These are phyloP conservation scores for Apotomis capreana DNA, from an alignment of 2,888 invertebrate species.

Conservation along the genomic window DNA sequence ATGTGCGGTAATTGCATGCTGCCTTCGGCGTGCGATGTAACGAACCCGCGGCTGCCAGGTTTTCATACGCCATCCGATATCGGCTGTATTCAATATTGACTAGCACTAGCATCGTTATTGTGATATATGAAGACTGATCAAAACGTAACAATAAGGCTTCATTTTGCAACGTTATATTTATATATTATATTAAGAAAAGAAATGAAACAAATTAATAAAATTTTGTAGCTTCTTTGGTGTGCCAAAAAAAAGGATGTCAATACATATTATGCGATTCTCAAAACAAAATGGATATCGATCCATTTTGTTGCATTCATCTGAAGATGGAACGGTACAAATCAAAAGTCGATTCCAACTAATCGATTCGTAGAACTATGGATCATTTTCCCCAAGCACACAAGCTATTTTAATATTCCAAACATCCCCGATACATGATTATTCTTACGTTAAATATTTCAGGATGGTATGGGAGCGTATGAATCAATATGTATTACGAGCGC, in stretches of 20 bases:
- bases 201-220: too few relatives aligned
- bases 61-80: constrained; percentile 1
- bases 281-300: too few relatives aligned
- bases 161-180: neutral
- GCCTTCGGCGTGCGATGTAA: constrained; percentile 5
- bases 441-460: constrained; percentile 37
- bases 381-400: constrained; percentile 3
- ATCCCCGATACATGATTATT: constrained; percentile 32
- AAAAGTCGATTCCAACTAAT: neutral
- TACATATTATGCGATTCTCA: too few relatives aligned
- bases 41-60: neutral
- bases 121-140: neutral
- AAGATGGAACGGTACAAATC: neutral
- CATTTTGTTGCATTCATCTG: too few relatives aligned
- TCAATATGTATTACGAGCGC: constrained; percentile 41
- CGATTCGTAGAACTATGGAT: neutral
- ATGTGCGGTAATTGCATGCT: neutral
- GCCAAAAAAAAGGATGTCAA: too few relatives aligned
- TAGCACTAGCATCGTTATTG: neutral
- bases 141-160: neutral
- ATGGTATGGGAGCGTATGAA: constrained; percentile 36
- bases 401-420: constrained; percentile 31
- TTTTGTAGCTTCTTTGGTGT: too few relatives aligned
- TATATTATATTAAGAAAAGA: too few relatives aligned
- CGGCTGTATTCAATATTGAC: neutral